These are phyloP conservation scores for Dicyrtoma fusca DNA, from an alignment of 2,888 invertebrate species.

Conservation along the genomic window DNA sequence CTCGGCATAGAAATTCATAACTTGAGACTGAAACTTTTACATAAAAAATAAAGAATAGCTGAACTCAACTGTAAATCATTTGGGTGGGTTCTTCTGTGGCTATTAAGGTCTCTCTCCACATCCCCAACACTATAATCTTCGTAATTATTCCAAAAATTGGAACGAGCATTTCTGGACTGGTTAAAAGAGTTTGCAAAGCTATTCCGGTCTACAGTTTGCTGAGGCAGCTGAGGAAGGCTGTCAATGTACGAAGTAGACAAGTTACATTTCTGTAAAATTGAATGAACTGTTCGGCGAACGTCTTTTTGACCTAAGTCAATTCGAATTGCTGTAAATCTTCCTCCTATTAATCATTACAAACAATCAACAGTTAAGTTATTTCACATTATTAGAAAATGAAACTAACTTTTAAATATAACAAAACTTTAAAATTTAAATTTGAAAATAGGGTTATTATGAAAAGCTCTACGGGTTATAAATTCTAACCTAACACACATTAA, in stretches of 20 bases:
- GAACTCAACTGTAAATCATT: conserved; percentile 46
- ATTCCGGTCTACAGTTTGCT: not conserved
- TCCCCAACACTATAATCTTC: conserved; percentile 26
- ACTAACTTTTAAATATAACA: conserved; percentile 27
- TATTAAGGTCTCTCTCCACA: conserved; percentile 38
- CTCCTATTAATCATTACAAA: conserved; percentile 18
- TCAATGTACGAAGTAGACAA: conserved; percentile 86
- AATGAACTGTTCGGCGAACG: conserved; percentile 73
- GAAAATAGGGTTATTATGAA: too few relatives aligned
- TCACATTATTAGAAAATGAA: not conserved
- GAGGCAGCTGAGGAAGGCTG: conserved; percentile 59
- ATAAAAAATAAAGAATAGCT: too few relatives aligned
- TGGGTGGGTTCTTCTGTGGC: conserved; percentile 29
- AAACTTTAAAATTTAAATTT: too few relatives aligned
- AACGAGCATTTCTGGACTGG: not conserved
- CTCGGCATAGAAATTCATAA: too few relatives aligned
- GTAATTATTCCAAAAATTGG: conserved; percentile 27
- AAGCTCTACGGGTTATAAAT: too few relatives aligned
- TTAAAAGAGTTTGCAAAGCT: not conserved
- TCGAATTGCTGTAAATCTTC: conserved; percentile 68
- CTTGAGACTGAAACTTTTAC: too few relatives aligned
- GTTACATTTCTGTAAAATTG: conserved; percentile 78
- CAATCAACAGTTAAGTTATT: not conserved
- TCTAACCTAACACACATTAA: too few relatives aligned
- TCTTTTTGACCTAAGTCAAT: conserved; percentile 72